phyloP scores from a whole-genome alignment of 2,888 invertebrate species.

The Tipula unca region DNA sequence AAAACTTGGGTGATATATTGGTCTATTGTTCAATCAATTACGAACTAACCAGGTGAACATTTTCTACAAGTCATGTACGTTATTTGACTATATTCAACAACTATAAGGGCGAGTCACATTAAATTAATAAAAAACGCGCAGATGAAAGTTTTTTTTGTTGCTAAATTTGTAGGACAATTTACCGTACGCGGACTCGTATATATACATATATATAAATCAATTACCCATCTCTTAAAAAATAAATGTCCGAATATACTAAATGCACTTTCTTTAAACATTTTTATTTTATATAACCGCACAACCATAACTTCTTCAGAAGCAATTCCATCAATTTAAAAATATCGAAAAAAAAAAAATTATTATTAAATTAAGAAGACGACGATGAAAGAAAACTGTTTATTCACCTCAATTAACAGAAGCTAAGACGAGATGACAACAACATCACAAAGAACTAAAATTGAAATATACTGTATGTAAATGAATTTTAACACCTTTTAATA shows the following conservation, averaged over 20 bases:
- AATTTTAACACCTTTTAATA: neutral
- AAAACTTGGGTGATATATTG: neutral
- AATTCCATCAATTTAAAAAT: neutral
- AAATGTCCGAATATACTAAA: neutral
- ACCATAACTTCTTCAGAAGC: neutral
- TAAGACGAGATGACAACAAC: neutral
- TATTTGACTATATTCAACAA: neutral
- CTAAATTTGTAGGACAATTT: neutral
- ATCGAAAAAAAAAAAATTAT: neutral
- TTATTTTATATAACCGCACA: neutral
- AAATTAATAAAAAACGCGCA: neutral
- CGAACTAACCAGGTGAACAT: neutral
- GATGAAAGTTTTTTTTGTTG: neutral
- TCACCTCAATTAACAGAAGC: constrained; percentile 8
- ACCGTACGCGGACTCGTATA: neutral
- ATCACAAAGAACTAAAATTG: neutral
- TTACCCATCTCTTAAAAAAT: neutral
- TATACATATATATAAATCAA: neutral
- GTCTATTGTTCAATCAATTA: constrained; percentile 4
- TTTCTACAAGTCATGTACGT: neutral
- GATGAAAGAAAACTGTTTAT: constrained; percentile 14
- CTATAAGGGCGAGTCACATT: neutral
- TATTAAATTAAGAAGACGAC: neutral
- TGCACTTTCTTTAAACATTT: neutral
- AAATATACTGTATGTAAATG: constrained; percentile 8